Base-by-base conservation (phyloP, 2,797 vertebrate genomes). In the Sphaeramia orbicularis region DNA sequence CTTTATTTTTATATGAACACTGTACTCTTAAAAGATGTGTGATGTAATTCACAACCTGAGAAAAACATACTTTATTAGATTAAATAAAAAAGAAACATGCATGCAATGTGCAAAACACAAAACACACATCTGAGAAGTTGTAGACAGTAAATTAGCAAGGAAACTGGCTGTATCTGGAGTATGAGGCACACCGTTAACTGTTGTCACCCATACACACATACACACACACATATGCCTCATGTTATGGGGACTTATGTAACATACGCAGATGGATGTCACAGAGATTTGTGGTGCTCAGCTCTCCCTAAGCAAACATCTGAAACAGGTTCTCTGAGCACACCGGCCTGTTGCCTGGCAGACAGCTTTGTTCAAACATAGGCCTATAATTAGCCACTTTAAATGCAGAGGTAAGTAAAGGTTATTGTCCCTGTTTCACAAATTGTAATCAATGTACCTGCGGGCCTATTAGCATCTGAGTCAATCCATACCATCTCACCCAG, bases 1-100 rank as follows among this genome's bases (percentile, higher is more conserved):
- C 72, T 93, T 91, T 91, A 91, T 93, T 93, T 93, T 92, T 93
- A 76, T 92, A 92, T 84, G 75, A 89, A 80, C 84, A 86, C 77
- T 85, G 63, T 79, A 74, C 69, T 80, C 67, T 83, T 76, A 63
- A 76, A 79, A 65, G 57, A 74, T 88, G 50, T 80, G 64, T 75
- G 64, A 65, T 84, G 75, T 78, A 73, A 80, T 52, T 79, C 74
- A 83, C 71, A 79, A 69, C 38, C 56, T 58, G 58, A 87, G 69
- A 76, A 84, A 24, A 81, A 77, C 45, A 82, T 55, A 81, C 51
- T 65, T 67, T 61, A 40, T 71, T 67, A 67, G 66, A 76, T 74
- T 18, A 62, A 35, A 11, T 7, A 70, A 71, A 66, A 62, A 64
- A 75, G 41, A 73, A 78, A 80, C 53, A 68, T 86, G 86, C 87